phyloP scores from a whole-genome alignment of 2,797 vertebrate genomes.

The Lepidocolaptes lacrymiger region DNA sequence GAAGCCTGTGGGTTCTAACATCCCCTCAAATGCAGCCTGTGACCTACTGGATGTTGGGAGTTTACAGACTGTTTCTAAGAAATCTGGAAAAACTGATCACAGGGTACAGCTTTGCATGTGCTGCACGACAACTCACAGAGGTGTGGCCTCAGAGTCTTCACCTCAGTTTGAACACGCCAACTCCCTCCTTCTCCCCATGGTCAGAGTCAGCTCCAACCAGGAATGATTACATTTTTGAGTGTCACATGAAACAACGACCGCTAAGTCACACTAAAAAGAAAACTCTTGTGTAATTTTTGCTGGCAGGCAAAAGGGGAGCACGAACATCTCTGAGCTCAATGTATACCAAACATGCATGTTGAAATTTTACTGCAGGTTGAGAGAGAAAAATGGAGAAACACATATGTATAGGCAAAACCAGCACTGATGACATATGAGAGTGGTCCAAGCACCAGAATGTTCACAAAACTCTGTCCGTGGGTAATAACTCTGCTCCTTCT shows the following conservation, averaged over 20 bases:
- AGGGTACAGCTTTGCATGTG: not conserved
- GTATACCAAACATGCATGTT: not conserved
- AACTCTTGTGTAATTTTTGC: not conserved
- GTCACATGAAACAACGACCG: slow-evolving; percentile 10
- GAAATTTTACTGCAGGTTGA: not conserved
- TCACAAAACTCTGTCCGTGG: not conserved
- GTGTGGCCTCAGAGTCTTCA: not conserved
- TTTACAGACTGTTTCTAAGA: not conserved
- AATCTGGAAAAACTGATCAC: not conserved
- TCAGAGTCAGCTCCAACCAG: not conserved
- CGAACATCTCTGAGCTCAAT: not conserved
- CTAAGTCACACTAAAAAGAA: not conserved
- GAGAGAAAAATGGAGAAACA: not conserved
- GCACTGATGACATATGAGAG: not conserved
- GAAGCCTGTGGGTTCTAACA: not conserved
- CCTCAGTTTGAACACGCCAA: not conserved
- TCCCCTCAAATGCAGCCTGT: not conserved
- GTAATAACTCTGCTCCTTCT: no score
- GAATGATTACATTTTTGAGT: slow-evolving; percentile 25
- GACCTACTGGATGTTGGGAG: not conserved
- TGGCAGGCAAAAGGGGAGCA: not conserved
- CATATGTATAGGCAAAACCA: not conserved
- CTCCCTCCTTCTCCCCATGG: not conserved
- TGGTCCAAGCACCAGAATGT: not conserved
- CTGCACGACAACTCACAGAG: not conserved